phyloP scores from a whole-genome alignment of 2,888 invertebrate genomes.

The Hypselothyrea guttata region DNA sequence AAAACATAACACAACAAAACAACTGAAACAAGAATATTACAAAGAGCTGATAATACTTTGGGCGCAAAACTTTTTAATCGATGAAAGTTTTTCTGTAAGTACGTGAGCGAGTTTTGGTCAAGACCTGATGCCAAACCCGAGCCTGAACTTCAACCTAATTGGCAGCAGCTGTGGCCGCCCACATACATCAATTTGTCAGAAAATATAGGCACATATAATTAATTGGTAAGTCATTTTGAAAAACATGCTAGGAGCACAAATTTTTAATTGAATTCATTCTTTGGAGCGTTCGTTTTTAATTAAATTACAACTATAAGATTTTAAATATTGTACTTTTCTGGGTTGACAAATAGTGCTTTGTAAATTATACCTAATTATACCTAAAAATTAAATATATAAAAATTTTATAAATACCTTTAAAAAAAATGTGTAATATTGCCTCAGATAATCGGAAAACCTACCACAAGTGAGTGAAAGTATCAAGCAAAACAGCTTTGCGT shows the following conservation, averaged over 20 bases:
- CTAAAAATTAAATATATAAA: too few species aligned
- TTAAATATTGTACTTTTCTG: too few species aligned
- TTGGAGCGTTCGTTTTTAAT: too few species aligned
- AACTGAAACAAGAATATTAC: constrained; percentile 24
- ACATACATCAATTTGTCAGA: constrained; percentile 51
- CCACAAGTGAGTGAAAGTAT: background rate
- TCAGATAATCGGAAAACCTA: constrained; percentile 2
- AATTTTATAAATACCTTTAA: too few species aligned
- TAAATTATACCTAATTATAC: too few species aligned
- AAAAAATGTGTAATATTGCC: too few species aligned
- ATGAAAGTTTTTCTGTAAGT: constrained; percentile 63
- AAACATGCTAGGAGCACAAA: constrained; percentile 25
- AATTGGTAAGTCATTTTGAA: constrained; percentile 38
- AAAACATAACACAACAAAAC: constrained; percentile 2
- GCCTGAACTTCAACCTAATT: constrained; percentile 61
- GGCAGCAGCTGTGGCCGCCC: constrained; percentile 49
- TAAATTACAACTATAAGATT: too few species aligned
- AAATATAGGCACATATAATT: constrained; percentile 47
- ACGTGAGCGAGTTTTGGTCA: constrained; percentile 50
- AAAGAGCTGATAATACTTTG: constrained; percentile 64
- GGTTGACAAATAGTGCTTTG: too few species aligned
- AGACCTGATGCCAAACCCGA: constrained; percentile 4
- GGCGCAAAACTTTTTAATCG: constrained; percentile 68
- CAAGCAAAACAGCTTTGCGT: constrained; percentile 41
- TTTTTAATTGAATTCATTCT: too few species aligned